Evolutionary conservation across 2,113 vertebrate genomes (phyloP).

Genomic region (Ciconia boyciana): DNA sequence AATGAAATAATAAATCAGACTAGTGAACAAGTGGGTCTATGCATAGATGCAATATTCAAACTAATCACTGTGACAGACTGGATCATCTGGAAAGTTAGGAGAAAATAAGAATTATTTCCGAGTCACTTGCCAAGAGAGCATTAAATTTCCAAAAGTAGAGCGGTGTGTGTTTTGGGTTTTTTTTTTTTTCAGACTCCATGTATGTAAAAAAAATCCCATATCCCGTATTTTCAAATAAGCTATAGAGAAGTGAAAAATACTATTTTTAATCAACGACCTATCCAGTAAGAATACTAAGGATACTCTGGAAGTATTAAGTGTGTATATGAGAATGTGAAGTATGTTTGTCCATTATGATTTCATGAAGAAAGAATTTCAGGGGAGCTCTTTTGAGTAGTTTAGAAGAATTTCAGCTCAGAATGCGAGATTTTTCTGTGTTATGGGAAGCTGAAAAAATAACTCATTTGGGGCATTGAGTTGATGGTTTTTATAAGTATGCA

Average conservation of each 20-base stretch:
- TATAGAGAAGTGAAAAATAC: not conserved
- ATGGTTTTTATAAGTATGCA: not conserved
- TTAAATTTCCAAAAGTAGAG: not conserved
- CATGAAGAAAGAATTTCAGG: not conserved
- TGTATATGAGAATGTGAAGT: slow-evolving; percentile 2
- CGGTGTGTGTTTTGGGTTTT: too few species aligned
- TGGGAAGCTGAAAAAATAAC: not conserved
- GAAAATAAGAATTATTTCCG: not conserved
- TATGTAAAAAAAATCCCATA: not conserved
- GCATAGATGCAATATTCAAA: slow-evolving; percentile 9
- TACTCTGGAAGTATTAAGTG: not conserved
- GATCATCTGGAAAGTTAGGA: not conserved
- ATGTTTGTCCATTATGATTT: slow-evolving; percentile 4
- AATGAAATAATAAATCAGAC: slow-evolving; percentile 25
- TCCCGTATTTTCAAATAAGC: not conserved
- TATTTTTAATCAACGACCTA: not conserved
- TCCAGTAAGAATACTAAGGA: not conserved
- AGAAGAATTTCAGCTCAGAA: not conserved
- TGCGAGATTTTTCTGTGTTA: not conserved
- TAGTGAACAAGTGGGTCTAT: slow-evolving; percentile 13
- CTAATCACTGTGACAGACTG: slow-evolving; percentile 38
- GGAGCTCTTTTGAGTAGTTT: not conserved
- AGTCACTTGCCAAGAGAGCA: not conserved
- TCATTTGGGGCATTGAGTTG: not conserved
- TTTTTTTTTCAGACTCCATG: not conserved